Evolutionary conservation across 2,113 vertebrate genomes (phyloP), one percentile per base, ranked within the genome.

Genomic region (Saccopteryx leptura): DNA sequence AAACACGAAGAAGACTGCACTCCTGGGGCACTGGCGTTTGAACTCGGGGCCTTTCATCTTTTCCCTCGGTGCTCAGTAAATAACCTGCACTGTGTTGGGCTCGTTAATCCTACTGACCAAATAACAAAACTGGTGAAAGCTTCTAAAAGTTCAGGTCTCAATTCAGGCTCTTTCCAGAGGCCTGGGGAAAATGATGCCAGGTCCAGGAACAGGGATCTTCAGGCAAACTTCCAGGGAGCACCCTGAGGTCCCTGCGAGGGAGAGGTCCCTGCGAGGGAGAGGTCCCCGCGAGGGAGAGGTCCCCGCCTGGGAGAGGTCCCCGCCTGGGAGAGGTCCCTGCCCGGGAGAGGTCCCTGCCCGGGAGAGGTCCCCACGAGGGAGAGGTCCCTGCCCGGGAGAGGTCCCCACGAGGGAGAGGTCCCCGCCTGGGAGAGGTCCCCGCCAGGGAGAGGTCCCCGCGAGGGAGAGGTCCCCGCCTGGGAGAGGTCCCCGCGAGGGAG

Each of bases 41-140:
- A 92, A 85, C 92, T 48, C 11, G 4, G 23, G 24, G 39, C 60
- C 83, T 97, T 87, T 93, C 83, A 65, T 87, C 31, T 79, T 69
- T 71, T 46, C 19, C 58, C 65, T 87, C 3, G 9, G 69, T 71
- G 15, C 24, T 6, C 6, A 17, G 68, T 2, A 31, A 8, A 61
- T n/a, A 95, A 52, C 61, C 17, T 0, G 26, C 1, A 0, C 46
- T 8, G 28, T 2, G 0, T 21, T 26, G 68, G 81, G 84, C 52
- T 75, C 85, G 83, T 75, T 94, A 28, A 80, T 92, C 79, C 68
- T 28, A 60, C 68, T 63, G 84, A 68, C 60, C 92, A 83, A 92
- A 72, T 31, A 80, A 61, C 63, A 33, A 24, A 72, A 18, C 92
- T 68, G 54, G 46, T 0, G 19, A 75, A 96, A 65, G 31, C 39